Conservation (phyloP, 2,113 vertebrate genomes). For the Oncorhynchus tshawytscha region DNA sequence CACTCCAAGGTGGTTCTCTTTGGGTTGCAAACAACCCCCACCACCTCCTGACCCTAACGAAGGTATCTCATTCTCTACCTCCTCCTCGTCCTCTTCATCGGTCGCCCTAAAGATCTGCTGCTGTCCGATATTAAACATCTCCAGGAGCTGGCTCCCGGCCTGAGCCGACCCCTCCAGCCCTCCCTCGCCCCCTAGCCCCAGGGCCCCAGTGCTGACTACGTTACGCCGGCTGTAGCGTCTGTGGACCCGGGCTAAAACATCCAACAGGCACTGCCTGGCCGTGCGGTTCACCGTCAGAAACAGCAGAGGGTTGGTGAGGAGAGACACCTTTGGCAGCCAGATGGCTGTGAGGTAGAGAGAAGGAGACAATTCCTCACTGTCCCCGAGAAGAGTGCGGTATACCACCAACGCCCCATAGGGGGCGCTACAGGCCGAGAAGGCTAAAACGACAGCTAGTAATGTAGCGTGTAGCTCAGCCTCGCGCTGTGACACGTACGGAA, state of each 20-base stretch:
- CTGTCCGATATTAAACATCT: slow-evolving; percentile 98
- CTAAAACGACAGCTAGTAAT: slow-evolving; percentile 87
- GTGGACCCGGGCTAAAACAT: slow-evolving; percentile 84
- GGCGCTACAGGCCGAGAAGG: slow-evolving; percentile 88
- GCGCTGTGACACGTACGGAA: slow-evolving; percentile 94
- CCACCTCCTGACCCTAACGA: slow-evolving; percentile 56
- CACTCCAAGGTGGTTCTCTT: slow-evolving; percentile 55
- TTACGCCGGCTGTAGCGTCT: slow-evolving; percentile 91
- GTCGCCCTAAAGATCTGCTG: slow-evolving; percentile 90
- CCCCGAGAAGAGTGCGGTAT: slow-evolving; percentile 81
- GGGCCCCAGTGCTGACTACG: slow-evolving; percentile 68
- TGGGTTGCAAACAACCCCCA: slow-evolving; percentile 46
- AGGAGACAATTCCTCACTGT: slow-evolving; percentile 76
- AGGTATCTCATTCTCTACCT: slow-evolving; percentile 56
- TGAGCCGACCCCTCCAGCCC: slow-evolving; percentile 80
- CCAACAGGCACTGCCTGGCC: slow-evolving; percentile 86
- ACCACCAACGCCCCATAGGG: slow-evolving; percentile 87
- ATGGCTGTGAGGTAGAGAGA: slow-evolving; percentile 90
- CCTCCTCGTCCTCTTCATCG: slow-evolving; percentile 78
- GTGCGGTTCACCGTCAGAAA: slow-evolving; percentile 93
- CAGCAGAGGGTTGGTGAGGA: slow-evolving; percentile 91
- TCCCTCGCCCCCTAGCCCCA: slow-evolving; percentile 62
- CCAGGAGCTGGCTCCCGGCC: slow-evolving; percentile 93
- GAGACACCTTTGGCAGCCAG: slow-evolving; percentile 94
- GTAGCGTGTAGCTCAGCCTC: slow-evolving; percentile 92